A percentile compares a stretch with the other conserved stretches of the same genome.
phyloP scores from a whole-genome alignment of 2,888 invertebrate genomes.

The Rhagium mordax region DNA sequence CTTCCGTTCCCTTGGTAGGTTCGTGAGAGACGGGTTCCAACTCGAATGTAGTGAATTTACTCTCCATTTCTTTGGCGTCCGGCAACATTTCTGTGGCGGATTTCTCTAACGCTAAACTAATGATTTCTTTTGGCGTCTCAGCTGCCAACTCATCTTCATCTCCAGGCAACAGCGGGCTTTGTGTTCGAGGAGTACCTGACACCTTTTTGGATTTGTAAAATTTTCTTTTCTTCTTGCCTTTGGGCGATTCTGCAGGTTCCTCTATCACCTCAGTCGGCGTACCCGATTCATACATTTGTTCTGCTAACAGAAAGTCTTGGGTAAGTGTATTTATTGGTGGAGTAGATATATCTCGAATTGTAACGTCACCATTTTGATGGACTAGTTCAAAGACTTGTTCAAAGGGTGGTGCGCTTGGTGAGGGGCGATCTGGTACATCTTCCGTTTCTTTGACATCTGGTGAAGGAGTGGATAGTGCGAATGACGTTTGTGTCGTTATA shows the following conservation, averaged over 20 bases:
- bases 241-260: slow-evolving; percentile 35
- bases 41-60: slow-evolving; percentile 54
- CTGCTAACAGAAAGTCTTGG: slow-evolving; percentile 46
- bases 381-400: slow-evolving; percentile 4
- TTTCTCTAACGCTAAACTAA: slow-evolving; percentile 26
- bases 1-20: not conserved
- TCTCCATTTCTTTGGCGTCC: slow-evolving; percentile 24
- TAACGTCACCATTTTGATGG: slow-evolving; percentile 21
- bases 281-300: slow-evolving; percentile 42
- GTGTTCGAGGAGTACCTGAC: slow-evolving; percentile 43
- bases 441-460: not conserved
- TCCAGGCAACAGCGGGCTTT: slow-evolving; percentile 39
- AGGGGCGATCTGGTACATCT: not conserved
- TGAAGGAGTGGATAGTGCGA: not conserved
- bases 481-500: slow-evolving; percentile 19
- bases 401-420: slow-evolving; percentile 26
- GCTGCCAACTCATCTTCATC: slow-evolving; percentile 30
- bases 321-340: slow-evolving; percentile 30
- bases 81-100: not conserved
- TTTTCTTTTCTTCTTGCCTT: slow-evolving; percentile 53
- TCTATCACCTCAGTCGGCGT: slow-evolving; percentile 16
- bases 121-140: slow-evolving; percentile 7
- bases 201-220: slow-evolving; percentile 42
- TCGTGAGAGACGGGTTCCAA: slow-evolving; percentile 20
- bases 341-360: not conserved